phyloP scores from a whole-genome alignment of 2,888 invertebrate genomes.

The Thera britannica region DNA sequence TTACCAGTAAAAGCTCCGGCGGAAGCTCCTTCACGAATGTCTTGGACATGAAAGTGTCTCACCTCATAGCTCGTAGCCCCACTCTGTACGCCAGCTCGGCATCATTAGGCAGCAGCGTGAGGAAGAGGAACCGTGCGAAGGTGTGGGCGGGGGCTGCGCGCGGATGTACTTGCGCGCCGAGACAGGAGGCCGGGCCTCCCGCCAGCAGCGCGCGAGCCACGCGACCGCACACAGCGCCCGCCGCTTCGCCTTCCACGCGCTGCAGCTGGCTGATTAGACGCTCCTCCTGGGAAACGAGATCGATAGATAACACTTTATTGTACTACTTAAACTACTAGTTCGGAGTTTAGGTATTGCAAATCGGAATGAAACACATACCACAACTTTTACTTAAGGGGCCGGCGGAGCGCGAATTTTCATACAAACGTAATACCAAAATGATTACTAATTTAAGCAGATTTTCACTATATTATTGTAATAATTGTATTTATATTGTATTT shows the following conservation, averaged over 20 bases:
- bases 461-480: no score
- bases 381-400: no score
- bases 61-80: conserved; percentile 90
- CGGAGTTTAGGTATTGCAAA: no score
- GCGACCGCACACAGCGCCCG: conserved; percentile 87
- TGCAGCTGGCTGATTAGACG: conserved; percentile 90
- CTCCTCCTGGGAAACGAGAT: conserved; percentile 86
- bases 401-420: no score
- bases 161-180: conserved; percentile 89
- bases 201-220: conserved; percentile 89
- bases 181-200: conserved; percentile 91
- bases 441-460: no score
- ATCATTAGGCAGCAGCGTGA: conserved; percentile 89
- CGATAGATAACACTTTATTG: no score
- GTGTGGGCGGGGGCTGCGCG: conserved; percentile 94
- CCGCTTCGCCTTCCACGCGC: conserved; percentile 90
- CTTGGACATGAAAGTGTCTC: no score
- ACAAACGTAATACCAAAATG: no score
- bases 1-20: conserved; percentile 90
- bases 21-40: conserved; percentile 93
- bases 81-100: conserved; percentile 92
- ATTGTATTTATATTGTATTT: no score
- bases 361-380: no score
- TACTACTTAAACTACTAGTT: no score
- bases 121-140: conserved; percentile 92